Conservation (phyloP, 2,113 vertebrate species). For the Oxyura jamaicensis region DNA sequence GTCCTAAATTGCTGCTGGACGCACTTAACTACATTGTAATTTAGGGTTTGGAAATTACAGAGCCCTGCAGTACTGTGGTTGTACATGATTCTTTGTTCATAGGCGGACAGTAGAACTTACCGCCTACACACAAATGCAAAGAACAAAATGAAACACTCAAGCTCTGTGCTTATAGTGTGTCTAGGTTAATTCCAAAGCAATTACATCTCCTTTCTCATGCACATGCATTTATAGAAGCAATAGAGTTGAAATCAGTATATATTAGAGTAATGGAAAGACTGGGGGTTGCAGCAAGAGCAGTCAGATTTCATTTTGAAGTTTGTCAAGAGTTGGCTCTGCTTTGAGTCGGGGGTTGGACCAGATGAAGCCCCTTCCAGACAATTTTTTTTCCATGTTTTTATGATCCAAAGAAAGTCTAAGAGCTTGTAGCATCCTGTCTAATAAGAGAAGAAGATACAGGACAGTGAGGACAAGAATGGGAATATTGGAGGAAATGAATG, state of each 20-base stretch:
- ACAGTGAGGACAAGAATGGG: background rate
- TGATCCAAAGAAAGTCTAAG: background rate
- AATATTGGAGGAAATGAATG: background rate
- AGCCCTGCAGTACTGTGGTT: background rate
- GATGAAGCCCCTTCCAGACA: background rate
- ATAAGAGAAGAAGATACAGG: background rate
- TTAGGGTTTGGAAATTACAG: background rate
- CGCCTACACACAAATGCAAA: background rate
- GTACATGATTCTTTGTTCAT: background rate
- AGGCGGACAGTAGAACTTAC: background rate
- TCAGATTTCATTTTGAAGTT: background rate
- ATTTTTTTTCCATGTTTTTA: background rate
- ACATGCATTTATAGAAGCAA: background rate
- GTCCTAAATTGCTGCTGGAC: background rate
- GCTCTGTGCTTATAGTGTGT: background rate
- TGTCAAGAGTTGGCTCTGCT: background rate
- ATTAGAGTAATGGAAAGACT: background rate
- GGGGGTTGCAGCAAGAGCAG: background rate
- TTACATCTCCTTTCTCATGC: background rate
- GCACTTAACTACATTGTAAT: background rate
- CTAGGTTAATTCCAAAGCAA: background rate
- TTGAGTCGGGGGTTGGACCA: background rate
- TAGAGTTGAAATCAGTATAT: background rate
- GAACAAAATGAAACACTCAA: background rate
- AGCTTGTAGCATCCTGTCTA: background rate